phyloP scores from a whole-genome alignment of 2,113 vertebrate species.

The Aldabrachelys gigantea region DNA sequence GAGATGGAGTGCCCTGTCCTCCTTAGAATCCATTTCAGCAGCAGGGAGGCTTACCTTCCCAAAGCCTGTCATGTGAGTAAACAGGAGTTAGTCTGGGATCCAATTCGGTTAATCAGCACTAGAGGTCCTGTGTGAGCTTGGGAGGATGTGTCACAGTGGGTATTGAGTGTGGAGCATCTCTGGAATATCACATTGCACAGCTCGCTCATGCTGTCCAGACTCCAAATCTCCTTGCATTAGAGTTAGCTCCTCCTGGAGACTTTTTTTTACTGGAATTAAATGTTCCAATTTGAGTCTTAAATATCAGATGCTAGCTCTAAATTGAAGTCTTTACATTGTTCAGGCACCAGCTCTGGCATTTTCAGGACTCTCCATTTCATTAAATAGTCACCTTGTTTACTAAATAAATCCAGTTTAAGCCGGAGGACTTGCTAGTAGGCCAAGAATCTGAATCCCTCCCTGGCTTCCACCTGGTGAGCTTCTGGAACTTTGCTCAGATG shows the following conservation, averaged over 20 bases:
- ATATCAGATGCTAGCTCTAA: neutral
- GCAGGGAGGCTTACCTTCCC: neutral
- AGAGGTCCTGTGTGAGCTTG: neutral
- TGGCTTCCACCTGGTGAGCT: neutral
- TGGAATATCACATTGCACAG: neutral
- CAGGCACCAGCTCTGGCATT: neutral
- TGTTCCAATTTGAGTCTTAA: neutral
- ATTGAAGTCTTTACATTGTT: neutral
- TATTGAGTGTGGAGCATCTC: neutral
- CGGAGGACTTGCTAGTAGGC: neutral
- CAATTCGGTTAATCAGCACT: neutral
- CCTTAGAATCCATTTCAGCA: neutral
- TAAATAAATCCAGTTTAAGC: neutral
- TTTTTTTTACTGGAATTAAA: neutral
- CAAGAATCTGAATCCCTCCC: neutral
- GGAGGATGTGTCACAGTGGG: neutral
- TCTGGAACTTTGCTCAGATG: neutral
- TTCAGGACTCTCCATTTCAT: neutral
- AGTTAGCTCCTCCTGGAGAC: neutral
- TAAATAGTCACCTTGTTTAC: neutral
- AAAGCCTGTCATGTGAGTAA: neutral
- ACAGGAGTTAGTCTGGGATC: neutral
- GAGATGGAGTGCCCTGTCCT: neutral
- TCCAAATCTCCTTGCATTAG: neutral
- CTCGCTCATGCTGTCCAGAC: neutral